phyloP scores from a whole-genome alignment of 2,888 invertebrate genomes.

The Drosophila falleni region DNA sequence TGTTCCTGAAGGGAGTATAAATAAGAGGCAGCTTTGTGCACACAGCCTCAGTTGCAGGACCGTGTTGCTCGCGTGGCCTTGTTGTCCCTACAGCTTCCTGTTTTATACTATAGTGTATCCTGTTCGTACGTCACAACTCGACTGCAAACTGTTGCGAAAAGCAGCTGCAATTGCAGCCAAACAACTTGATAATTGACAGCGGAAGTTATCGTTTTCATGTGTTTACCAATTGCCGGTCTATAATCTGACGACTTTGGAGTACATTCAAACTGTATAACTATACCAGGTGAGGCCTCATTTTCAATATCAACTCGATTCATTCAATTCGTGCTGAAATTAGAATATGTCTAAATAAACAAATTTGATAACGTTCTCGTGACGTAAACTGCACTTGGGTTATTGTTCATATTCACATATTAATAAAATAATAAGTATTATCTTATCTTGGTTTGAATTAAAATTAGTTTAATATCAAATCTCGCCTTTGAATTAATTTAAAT shows the following conservation, averaged over 20 bases:
- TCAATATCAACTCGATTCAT: too few species aligned
- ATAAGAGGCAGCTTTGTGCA: slow-evolving; percentile 67
- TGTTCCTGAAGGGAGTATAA: slow-evolving; percentile 65
- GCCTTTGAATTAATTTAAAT: neutral
- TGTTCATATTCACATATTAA: neutral
- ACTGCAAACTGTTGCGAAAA: slow-evolving; percentile 48
- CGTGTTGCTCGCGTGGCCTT: slow-evolving; percentile 57
- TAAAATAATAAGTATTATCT: neutral
- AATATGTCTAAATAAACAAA: slow-evolving; percentile 18
- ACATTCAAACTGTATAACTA: neutral
- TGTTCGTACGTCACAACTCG: neutral
- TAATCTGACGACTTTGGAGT: slow-evolving; percentile 27
- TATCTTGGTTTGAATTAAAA: too few species aligned
- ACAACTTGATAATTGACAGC: slow-evolving; percentile 8
- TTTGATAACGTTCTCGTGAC: neutral
- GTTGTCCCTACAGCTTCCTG: slow-evolving; percentile 26
- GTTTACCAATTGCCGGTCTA: slow-evolving; percentile 25
- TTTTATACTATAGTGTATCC: neutral
- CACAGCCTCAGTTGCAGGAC: slow-evolving; percentile 77
- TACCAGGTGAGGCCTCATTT: slow-evolving; percentile 37
- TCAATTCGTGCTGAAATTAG: slow-evolving; percentile 7
- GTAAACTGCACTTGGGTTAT: neutral
- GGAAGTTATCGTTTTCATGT: slow-evolving; percentile 28
- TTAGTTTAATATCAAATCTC: neutral
- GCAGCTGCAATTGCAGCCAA: neutral